Evolutionary conservation across 2,888 invertebrate species (phyloP).

Genomic region (Lasioglossum vierecki): DNA sequence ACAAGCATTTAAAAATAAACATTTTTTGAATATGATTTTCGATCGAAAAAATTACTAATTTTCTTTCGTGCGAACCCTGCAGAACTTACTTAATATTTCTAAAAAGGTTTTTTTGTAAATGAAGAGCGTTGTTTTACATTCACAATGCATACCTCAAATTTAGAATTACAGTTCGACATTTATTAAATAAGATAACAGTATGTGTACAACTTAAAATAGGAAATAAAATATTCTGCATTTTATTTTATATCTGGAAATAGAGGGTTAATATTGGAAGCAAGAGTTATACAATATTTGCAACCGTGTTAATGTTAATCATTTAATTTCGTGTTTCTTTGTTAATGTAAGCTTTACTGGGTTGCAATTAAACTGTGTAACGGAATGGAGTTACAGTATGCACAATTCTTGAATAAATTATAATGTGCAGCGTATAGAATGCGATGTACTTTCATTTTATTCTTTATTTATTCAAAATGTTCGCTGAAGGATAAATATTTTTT

Average conservation of each 20-base stretch:
- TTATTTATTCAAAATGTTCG: neutral
- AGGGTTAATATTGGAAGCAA: neutral
- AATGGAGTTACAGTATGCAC: neutral
- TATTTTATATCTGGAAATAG: neutral
- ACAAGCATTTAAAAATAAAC: no score
- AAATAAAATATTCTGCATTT: neutral
- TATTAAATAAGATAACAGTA: neutral
- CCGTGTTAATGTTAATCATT: neutral
- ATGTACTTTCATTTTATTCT: neutral
- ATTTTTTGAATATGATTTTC: no score
- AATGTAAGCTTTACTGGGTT: no score
- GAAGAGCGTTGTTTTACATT: no score
- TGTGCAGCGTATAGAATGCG: neutral
- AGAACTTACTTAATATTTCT: no score
- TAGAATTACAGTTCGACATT: no score
- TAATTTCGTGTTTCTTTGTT: neutral
- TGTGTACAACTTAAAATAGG: neutral
- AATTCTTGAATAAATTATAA: neutral
- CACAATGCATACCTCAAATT: no score
- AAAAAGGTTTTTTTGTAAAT: no score
- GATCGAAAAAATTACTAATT: no score
- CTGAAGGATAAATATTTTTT: neutral
- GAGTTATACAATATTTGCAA: neutral
- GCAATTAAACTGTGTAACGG: neutral
- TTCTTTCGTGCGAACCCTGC: no score